Evolutionary conservation across 2,113 vertebrate species (phyloP).

Genomic region (Osmerus mordax): DNA sequence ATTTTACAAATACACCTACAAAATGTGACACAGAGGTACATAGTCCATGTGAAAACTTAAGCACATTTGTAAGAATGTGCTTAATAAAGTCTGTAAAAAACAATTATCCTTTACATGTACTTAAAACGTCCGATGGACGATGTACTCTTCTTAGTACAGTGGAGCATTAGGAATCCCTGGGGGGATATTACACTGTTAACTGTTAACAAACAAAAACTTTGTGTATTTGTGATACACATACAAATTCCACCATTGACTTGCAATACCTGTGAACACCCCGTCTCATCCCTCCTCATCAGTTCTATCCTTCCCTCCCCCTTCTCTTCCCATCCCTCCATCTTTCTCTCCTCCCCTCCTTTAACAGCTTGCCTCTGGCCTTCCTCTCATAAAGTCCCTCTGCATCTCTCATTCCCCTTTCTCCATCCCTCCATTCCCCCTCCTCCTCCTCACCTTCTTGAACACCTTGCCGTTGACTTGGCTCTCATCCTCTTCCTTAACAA

Average conservation of each 20-base stretch:
- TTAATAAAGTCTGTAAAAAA: no score
- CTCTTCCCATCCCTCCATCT: neutral
- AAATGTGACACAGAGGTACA: neutral
- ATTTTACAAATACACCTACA: neutral
- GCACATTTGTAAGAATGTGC: no score
- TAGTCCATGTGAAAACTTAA: no score
- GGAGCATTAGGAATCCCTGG: no score
- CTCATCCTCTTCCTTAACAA: conserved; percentile 92
- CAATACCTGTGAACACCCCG: no score
- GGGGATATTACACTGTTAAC: neutral
- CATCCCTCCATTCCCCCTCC: neutral
- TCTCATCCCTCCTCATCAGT: no score
- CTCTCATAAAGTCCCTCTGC: neutral
- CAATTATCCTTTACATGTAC: no score
- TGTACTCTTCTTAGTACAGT: no score
- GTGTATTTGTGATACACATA: no score
- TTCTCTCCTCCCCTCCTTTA: neutral
- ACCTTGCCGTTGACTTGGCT: conserved; percentile 87
- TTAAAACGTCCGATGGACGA: no score
- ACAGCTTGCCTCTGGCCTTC: neutral
- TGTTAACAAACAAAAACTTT: no score
- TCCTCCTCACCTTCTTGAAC: conserved; percentile 86
- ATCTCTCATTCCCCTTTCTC: neutral
- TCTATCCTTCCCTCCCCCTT: neutral
- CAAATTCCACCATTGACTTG: no score